Conservation (phyloP, 1,140 invertebrate species). For the Drosophila yakuba region DNA sequence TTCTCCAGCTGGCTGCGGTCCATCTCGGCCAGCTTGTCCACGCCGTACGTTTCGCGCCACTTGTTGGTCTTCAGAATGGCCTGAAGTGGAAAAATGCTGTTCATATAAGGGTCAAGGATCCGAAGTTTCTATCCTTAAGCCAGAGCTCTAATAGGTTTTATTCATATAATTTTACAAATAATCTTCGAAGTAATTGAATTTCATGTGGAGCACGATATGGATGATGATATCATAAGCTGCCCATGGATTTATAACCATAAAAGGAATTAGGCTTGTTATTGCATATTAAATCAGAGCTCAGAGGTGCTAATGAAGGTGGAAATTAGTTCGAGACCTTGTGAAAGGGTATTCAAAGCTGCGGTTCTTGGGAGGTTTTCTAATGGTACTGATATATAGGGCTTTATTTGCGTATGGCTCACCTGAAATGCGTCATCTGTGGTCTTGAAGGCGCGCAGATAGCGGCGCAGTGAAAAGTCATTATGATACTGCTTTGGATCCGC, state of each 20-base stretch:
- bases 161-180: no score
- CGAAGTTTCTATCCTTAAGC: no score
- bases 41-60: constrained; percentile 90
- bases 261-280: no score
- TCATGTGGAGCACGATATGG: no score
- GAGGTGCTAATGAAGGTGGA: background rate
- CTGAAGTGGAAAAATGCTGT: constrained; percentile 71
- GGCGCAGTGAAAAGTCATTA: constrained; percentile 89
- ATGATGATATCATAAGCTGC: no score
- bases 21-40: constrained; percentile 86
- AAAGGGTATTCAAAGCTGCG: background rate
- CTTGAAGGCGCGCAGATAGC: constrained; percentile 90
- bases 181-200: no score
- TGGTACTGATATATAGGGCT: background rate
- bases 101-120: background rate
- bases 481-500: constrained; percentile 90
- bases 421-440: constrained; percentile 90
- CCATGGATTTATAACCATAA: no score
- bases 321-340: background rate
- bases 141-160: no score
- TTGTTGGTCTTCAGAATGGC: constrained; percentile 91
- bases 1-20: constrained; percentile 87
- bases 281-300: no score
- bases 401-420: constrained; percentile 84
- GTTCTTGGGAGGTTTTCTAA: background rate